A percentile compares a stretch with the other conserved stretches of the same genome.
phyloP scores from a whole-genome alignment of 2,797 vertebrate genomes.

The Erithacus rubecula region DNA sequence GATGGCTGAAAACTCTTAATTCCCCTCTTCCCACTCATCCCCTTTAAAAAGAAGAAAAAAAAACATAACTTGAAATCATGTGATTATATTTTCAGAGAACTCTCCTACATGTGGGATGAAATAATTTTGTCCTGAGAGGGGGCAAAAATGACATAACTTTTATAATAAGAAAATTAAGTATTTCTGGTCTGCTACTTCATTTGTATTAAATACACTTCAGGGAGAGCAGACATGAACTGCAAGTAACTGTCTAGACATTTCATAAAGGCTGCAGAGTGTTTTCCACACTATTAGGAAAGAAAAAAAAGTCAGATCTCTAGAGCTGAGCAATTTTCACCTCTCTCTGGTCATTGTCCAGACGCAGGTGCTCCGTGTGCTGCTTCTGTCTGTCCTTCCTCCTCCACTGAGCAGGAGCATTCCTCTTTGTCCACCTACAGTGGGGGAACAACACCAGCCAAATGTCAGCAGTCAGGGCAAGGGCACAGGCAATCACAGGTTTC shows the following conservation, averaged over 20 bases:
- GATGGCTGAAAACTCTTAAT: neutral
- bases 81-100: neutral
- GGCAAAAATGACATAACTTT: neutral
- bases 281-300: neutral
- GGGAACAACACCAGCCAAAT: neutral
- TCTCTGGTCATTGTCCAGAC: conserved; percentile 97
- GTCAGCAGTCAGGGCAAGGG: neutral
- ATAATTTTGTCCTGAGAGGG: neutral
- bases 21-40: neutral
- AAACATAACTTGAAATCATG: neutral
- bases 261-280: neutral
- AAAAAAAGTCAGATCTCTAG: neutral
- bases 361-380: conserved; percentile 95
- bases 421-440: conserved; percentile 89
- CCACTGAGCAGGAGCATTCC: conserved; percentile 98
- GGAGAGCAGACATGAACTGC: neutral
- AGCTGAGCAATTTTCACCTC: conserved; percentile 81
- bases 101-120: neutral
- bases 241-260: neutral
- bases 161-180: neutral
- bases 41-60: neutral
- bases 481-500: neutral
- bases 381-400: conserved; percentile 93
- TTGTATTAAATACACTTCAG: neutral
- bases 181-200: neutral